Percentiles rank a stretch among this genome's conserved stretches.
phyloP scores from a whole-genome alignment of 1,140 invertebrate genomes.

The Aphelinus atriplicis region DNA sequence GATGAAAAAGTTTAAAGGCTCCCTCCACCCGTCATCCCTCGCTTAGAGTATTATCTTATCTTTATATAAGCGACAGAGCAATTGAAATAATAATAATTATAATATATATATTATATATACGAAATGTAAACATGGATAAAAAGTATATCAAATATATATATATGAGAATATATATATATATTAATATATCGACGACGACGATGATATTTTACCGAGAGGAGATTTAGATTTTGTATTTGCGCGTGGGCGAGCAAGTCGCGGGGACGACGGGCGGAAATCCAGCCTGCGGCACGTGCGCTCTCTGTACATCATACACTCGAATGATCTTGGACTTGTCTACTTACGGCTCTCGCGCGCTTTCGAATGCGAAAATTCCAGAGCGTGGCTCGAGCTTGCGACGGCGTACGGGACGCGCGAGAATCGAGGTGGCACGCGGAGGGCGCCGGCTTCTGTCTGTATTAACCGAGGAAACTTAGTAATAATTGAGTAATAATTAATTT shows the following conservation, averaged over 20 bases:
- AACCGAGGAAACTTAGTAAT: conserved; percentile 48
- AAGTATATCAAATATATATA: conserved; percentile 34
- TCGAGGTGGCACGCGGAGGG: conserved; percentile 17
- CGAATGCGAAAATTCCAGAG: too few relatives aligned
- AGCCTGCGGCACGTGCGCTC: neutral
- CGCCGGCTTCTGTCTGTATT: conserved; percentile 41
- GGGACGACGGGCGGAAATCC: conserved; percentile 49
- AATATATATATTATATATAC: conserved; percentile 51
- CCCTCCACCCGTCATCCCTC: conserved; percentile 58
- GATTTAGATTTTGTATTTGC: conserved; percentile 63
- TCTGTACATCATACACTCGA: too few relatives aligned
- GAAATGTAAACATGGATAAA: conserved; percentile 48
- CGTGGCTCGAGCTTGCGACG: too few relatives aligned
- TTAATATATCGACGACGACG: conserved; percentile 41
- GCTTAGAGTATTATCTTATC: conserved; percentile 61
- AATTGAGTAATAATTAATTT: conserved; percentile 51
- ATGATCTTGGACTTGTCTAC: too few relatives aligned
- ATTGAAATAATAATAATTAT: conserved; percentile 53
- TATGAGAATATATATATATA: conserved; percentile 32
- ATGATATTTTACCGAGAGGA: conserved; percentile 58
- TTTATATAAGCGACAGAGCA: conserved; percentile 60
- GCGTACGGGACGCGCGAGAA: conserved; percentile 16
- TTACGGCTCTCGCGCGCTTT: too few relatives aligned
- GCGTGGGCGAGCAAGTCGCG: conserved; percentile 46
- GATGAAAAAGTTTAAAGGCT: conserved; percentile 6